phyloP scores from a whole-genome alignment of 2,113 vertebrate species.

The Tylochromis polylepis region DNA sequence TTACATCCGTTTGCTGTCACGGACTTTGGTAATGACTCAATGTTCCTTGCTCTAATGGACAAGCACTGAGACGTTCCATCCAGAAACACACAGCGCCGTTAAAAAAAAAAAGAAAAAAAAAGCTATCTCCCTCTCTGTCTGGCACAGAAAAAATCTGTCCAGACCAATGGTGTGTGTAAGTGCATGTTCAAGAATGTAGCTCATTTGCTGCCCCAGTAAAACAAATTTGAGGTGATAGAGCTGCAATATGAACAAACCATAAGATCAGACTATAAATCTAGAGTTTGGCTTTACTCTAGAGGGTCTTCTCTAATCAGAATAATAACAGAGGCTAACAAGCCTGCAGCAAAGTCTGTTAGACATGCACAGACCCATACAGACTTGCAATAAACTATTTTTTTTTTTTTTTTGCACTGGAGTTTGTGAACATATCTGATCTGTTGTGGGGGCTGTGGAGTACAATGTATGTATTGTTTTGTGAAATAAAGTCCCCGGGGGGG shows the following conservation, averaged over 20 bases:
- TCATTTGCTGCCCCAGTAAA: not conserved
- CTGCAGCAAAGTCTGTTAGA: not conserved
- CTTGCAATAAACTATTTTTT: not conserved
- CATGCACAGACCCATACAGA: not conserved
- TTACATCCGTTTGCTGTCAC: slow-evolving; percentile 26
- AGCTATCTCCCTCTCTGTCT: not conserved
- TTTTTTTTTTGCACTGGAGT: not conserved
- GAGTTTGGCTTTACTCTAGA: not conserved
- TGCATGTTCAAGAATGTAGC: not conserved
- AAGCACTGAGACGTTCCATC: not conserved
- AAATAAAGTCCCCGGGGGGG: slow-evolving; percentile 18
- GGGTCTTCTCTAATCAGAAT: not conserved
- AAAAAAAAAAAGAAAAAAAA: fast-evolving
- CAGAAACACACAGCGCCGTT: not conserved
- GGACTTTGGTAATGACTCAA: slow-evolving; percentile 22
- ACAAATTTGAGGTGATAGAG: not conserved
- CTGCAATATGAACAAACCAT: not conserved
- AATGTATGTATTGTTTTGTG: slow-evolving; percentile 6
- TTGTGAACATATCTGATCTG: not conserved
- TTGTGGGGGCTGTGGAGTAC: slow-evolving; percentile 5
- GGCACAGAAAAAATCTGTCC: not conserved
- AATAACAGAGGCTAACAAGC: not conserved
- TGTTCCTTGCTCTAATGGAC: slow-evolving; percentile 30
- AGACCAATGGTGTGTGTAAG: not conserved
- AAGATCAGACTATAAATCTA: not conserved